Base-by-base conservation (phyloP, 2,888 invertebrate species). In the Thera obeliscata region DNA sequence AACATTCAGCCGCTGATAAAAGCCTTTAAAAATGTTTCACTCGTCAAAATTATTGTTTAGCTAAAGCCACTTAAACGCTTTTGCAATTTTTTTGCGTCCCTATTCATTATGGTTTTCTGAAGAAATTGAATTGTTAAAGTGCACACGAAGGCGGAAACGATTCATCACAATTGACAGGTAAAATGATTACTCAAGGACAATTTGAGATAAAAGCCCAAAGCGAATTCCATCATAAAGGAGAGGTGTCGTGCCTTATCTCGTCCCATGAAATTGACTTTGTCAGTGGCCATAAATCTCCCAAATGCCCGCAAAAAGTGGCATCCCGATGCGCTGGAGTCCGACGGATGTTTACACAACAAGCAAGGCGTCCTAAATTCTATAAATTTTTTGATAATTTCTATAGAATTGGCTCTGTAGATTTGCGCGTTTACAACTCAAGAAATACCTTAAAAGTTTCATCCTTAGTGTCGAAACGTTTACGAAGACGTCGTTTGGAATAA, bases 231-330 rank as follows among this genome's bases (percentile, higher is more conserved):
- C 85, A 87, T 83, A 86, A 87, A 85, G 83, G 83, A 81, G 76
- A 76, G 78, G 78, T 77, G 75, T 74, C 81, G 80, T 87, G 89
- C 86, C 87, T 79, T 87, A 88, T 88, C 87, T 77, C 83, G 80
- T 79, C 83, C 89, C 91, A 86, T 88, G 86, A 92, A 92, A 93
- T 93, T 89, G 90, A 92, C 91, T 90, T 89, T 92, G 93, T 92
- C 92, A 91, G 87, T 87, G 86, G 75, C 84, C 88, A 89, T 93
- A 93, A 93, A 93, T 93, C 91, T 92, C 83, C 82, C 82, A 78
- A 87, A 81, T 77, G 78, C 75, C 77, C 81, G 83, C 86, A 89
- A 87, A 86, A 83, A 82, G 79, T 83, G 86, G 85, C 85, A 79
- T 83, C 81, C 82, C 76, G 82, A 82, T 81, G 83, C 85, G 87